Conservation (phyloP, 2,113 vertebrate genomes). For the Myotis lucifugus region DNA sequence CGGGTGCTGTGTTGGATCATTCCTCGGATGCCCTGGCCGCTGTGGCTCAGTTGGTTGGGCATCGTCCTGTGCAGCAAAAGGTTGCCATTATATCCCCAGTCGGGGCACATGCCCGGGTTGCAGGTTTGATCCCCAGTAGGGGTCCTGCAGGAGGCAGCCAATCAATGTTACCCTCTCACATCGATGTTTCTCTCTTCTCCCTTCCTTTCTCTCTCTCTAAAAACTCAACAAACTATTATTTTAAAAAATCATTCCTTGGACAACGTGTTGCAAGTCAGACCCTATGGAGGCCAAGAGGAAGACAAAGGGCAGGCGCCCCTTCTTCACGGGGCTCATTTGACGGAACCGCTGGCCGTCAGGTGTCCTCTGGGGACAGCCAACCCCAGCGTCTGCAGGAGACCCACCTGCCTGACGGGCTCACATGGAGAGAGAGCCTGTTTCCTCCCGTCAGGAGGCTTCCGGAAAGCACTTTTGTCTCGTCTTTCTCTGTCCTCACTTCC, state of each 20-base stretch:
- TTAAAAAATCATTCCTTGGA: neutral
- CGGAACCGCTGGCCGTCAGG: neutral
- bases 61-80: neutral
- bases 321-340: neutral
- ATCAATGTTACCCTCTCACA: neutral
- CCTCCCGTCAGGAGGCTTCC: neutral
- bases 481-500: neutral
- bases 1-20: neutral
- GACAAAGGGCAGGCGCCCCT: neutral
- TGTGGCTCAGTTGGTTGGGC: neutral
- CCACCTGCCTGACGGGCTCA: neutral
- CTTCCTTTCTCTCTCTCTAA: neutral
- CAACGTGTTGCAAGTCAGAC: neutral
- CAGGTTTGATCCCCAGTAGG: neutral
- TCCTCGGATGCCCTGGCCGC: neutral
- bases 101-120: too few species aligned
- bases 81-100: too few species aligned
- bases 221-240: neutral
- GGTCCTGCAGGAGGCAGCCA: neutral
- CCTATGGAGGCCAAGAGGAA: neutral
- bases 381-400: neutral
- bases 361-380: neutral
- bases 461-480: neutral
- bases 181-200: neutral
- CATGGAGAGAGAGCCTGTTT: too few species aligned